Conservation (phyloP, 2,797 vertebrate genomes). For the Austrolebias charrua region DNA sequence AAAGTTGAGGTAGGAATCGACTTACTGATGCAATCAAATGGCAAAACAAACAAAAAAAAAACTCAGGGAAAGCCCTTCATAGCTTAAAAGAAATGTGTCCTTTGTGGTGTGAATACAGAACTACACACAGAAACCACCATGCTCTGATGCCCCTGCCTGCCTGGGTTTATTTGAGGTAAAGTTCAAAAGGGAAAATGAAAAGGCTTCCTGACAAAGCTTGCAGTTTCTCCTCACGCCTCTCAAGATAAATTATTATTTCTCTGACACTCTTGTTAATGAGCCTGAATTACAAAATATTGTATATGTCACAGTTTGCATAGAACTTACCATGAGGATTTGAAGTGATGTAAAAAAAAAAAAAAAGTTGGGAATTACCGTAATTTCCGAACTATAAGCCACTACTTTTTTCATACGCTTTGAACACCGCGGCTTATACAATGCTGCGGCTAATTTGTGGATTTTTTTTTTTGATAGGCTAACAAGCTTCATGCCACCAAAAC, state of each 20-base stretch:
- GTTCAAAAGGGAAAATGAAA: slow-evolving; percentile 30
- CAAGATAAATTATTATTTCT: slow-evolving; percentile 44
- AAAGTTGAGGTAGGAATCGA: slow-evolving; percentile 17
- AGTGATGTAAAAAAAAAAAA: slow-evolving; percentile 7
- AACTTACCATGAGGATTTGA: slow-evolving; percentile 8
- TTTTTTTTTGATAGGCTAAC: too few relatives aligned
- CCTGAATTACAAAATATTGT: slow-evolving; percentile 28
- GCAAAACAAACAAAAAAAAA: background rate
- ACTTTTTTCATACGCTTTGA: too few relatives aligned
- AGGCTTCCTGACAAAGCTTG: slow-evolving; percentile 30
- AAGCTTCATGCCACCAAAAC: too few relatives aligned
- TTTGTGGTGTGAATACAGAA: slow-evolving; percentile 34
- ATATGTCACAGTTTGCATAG: slow-evolving; percentile 9
- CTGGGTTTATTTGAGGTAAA: slow-evolving; percentile 31
- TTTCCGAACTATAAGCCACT: too few relatives aligned
- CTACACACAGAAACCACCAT: slow-evolving; percentile 18
- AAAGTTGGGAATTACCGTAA: too few relatives aligned
- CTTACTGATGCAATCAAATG: slow-evolving; percentile 18
- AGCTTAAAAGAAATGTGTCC: slow-evolving; percentile 18
- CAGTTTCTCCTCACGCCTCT: slow-evolving; percentile 24
- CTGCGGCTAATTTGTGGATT: too few relatives aligned
- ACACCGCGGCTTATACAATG: too few relatives aligned
- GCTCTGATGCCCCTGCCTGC: slow-evolving; percentile 2
- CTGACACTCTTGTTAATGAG: slow-evolving; percentile 41
- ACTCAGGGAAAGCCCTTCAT: slow-evolving; percentile 31